Conservation (phyloP, 2,888 invertebrate species). For the Nymphalis c-album region DNA sequence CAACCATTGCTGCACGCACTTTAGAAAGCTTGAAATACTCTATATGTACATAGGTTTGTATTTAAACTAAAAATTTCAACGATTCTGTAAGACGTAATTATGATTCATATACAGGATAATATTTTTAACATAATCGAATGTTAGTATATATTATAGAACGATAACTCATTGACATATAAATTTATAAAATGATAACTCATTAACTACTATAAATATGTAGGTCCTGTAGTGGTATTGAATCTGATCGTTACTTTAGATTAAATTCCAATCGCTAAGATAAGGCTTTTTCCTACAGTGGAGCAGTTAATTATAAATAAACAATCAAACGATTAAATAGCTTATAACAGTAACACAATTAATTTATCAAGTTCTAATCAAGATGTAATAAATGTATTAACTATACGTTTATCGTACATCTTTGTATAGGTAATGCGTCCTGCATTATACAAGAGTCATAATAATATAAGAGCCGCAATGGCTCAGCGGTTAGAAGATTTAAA, state of each 20-base stretch:
- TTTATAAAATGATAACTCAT: background rate
- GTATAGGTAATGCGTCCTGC: background rate
- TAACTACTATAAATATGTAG: background rate
- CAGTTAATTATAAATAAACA: background rate
- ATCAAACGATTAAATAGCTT: background rate
- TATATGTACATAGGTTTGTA: too few species aligned
- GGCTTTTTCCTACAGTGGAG: background rate
- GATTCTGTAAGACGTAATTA: too few species aligned
- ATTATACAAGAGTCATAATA: too few species aligned
- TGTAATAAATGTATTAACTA: too few species aligned
- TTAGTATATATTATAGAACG: background rate
- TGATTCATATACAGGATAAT: too few species aligned
- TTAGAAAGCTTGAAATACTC: too few species aligned
- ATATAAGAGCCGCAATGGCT: too few species aligned
- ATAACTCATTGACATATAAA: background rate
- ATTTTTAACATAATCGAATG: background rate
- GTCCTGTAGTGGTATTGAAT: background rate
- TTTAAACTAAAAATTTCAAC: too few species aligned
- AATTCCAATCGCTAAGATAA: background rate
- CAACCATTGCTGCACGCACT: too few species aligned
- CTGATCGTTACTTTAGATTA: background rate
- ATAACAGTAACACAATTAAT: constrained; percentile 3
- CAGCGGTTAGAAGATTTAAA: too few species aligned
- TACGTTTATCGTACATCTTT: background rate
- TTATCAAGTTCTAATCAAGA: constrained; percentile 3